These are phyloP conservation scores for Lampropteryx suffumata DNA, from an alignment of 2,888 invertebrate genomes.

Conservation along the genomic window DNA sequence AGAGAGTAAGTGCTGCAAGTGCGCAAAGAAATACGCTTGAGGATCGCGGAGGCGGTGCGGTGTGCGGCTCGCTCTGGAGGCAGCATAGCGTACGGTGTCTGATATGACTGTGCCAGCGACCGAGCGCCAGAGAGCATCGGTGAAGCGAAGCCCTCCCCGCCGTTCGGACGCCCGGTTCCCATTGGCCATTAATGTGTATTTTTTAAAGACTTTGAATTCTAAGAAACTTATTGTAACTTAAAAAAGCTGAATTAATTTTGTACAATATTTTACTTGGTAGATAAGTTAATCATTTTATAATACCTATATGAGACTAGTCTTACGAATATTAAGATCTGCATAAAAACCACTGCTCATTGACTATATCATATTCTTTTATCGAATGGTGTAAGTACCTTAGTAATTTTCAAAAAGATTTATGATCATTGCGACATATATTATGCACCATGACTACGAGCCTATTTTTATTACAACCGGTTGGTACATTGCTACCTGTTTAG, in stretches of 20 bases:
- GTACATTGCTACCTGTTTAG: conserved; percentile 40
- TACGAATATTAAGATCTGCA: not conserved
- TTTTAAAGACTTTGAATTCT: conserved; percentile 35
- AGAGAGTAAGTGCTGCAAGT: conserved; percentile 76
- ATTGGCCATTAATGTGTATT: conserved; percentile 41
- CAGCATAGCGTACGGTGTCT: conserved; percentile 73
- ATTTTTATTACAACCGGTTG: conserved; percentile 48
- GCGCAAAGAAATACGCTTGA: conserved; percentile 71
- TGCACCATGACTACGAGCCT: conserved; percentile 29
- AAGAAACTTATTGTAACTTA: conserved; percentile 19
- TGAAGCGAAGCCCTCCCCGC: conserved; percentile 59
- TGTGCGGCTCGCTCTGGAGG: conserved; percentile 72
- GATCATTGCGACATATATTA: conserved; percentile 23
- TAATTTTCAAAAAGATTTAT: conserved; percentile 16
- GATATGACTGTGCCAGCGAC: conserved; percentile 56
- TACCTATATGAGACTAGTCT: too few species aligned
- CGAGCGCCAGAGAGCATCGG: conserved; percentile 35
- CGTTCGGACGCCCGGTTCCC: conserved; percentile 38
- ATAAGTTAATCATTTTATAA: not conserved
- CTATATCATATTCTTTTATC: conserved; percentile 1
- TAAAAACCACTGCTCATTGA: not conserved
- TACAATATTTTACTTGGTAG: not conserved
- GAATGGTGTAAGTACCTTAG: not conserved
- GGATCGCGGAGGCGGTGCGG: conserved; percentile 71
- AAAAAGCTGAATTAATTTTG: conserved; percentile 8